Base-by-base conservation (phyloP, 2,797 vertebrate genomes). In the Cephalopachus bancanus region DNA sequence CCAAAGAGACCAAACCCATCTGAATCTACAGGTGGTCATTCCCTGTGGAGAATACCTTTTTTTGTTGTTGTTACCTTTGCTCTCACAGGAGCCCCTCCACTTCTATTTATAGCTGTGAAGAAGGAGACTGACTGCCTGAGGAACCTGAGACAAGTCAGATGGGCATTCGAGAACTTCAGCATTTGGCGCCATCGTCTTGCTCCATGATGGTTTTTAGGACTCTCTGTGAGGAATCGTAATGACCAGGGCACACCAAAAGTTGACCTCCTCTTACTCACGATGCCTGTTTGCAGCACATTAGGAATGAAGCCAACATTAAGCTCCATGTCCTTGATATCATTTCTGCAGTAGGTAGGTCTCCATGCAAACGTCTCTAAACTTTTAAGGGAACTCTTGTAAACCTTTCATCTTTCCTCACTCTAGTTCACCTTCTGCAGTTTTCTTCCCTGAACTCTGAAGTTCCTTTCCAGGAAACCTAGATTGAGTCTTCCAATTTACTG, bases 181-280 rank as follows among this genome's bases (percentile, higher is more conserved):
- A 83, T 94, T 91, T 90, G 89, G 90, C 33, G 4, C 78, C 79
- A 53, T 72, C 83, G 83, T 49, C 64, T 96, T 89, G 81, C 75
- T 97, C 79, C 92, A 16, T 89, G 83, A 80, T 93, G 64, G 62
- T 92, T 78, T 85, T 94, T 96, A 83, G 88, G 62, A 62, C 37
- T 59, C 59, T 94, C 89, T 92, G 87, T 93, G 75, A 83, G 33
- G 81, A 94, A 74, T 89, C 74, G 64, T 95, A 83, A 97, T 75
- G 69, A 49, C 64, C 20, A 76, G 76, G 75, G 76, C 64, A 97
- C 30, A 78, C 44, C 86, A 71, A 75, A 95, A 28, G 15, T 65
- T 96, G 94, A 91, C 87, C 72, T 97, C 57, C 62, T 86, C 97
- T 95, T 85, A 87, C 69, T 80, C 81, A 64, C 78, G 60, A 64